A percentile compares a stretch with the other conserved stretches of the same genome.
phyloP scores from a whole-genome alignment of 1,140 invertebrate species.

The Ctenoplectra terminalis region DNA sequence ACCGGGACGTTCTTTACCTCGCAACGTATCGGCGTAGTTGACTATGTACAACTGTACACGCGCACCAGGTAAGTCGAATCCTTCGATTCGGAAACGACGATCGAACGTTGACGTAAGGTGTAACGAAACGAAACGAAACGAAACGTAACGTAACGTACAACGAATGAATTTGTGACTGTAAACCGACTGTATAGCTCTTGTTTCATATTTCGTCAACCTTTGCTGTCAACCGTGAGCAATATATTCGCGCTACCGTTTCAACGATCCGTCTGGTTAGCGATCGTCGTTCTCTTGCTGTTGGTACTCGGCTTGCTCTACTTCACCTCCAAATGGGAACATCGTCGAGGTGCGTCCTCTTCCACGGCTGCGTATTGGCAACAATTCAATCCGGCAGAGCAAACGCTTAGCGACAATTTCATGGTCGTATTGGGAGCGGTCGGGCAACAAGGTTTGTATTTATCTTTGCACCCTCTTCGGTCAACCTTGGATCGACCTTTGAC shows the following conservation, averaged over 20 bases:
- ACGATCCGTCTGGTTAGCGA: slow-evolving; percentile 84
- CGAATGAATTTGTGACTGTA: neutral
- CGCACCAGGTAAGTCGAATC: slow-evolving; percentile 77
- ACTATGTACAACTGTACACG: slow-evolving; percentile 86
- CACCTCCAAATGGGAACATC: slow-evolving; percentile 80
- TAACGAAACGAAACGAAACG: too few relatives aligned
- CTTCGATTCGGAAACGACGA: neutral
- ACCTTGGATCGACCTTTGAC: too few relatives aligned
- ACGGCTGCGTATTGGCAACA: slow-evolving; percentile 28
- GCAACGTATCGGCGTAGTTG: slow-evolving; percentile 84
- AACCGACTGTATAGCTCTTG: slow-evolving; percentile 77
- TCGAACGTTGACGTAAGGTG: too few relatives aligned
- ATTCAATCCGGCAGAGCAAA: slow-evolving; percentile 50
- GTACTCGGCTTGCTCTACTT: slow-evolving; percentile 78
- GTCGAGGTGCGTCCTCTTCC: neutral
- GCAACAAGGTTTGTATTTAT: slow-evolving; percentile 76
- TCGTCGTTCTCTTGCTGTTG: slow-evolving; percentile 80
- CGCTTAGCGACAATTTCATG: slow-evolving; percentile 71
- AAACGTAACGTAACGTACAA: too few relatives aligned
- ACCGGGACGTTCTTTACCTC: slow-evolving; percentile 85
- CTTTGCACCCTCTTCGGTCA: too few relatives aligned
- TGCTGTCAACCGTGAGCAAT: slow-evolving; percentile 87
- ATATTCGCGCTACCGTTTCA: slow-evolving; percentile 86
- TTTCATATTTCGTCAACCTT: slow-evolving; percentile 87
- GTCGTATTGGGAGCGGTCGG: slow-evolving; percentile 71